These are phyloP conservation scores for Cetonia aurata DNA, from an alignment of 2,888 invertebrate genomes.

Conservation along the genomic window DNA sequence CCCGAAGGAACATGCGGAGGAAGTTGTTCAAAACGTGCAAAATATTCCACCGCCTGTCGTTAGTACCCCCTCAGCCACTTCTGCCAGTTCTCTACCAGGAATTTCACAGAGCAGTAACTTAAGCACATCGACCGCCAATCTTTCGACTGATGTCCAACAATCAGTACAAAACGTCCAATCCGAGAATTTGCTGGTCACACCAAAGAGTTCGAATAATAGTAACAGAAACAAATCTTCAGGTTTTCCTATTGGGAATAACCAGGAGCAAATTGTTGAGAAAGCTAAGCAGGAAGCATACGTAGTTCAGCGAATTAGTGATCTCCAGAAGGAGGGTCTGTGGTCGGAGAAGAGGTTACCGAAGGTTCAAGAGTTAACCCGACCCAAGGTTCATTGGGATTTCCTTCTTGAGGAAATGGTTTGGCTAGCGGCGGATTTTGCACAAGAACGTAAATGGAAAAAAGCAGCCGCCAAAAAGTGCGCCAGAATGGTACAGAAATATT, in stretches of 20 bases:
- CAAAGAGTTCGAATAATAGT: constrained; percentile 48
- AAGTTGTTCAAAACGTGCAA: constrained; percentile 33
- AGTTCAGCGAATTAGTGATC: constrained; percentile 90
- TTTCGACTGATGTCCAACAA: constrained; percentile 45
- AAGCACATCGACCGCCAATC: constrained; percentile 31
- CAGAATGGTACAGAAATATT: constrained; percentile 90
- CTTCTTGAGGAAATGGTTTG: constrained; percentile 98
- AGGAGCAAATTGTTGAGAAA: constrained; percentile 86
- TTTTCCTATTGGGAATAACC: constrained; percentile 64
- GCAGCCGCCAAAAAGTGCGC: constrained; percentile 94
- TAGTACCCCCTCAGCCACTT: constrained; percentile 62
- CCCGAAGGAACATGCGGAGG: constrained; percentile 58
- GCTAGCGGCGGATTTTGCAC: constrained; percentile 97
- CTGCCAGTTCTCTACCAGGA: constrained; percentile 63
- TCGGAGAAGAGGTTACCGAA: constrained; percentile 90
- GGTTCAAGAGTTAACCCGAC: constrained; percentile 88
- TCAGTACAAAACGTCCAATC: constrained; percentile 48
- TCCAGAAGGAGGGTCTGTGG: constrained; percentile 96
- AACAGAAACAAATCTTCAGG: constrained; percentile 49
- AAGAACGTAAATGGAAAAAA: constrained; percentile 98
- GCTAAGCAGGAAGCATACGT: constrained; percentile 95
- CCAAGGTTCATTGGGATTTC: constrained; percentile 98
- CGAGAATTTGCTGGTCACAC: constrained; percentile 50
- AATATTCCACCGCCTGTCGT: constrained; percentile 41
- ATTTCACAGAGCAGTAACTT: constrained; percentile 55